Percentiles rank a stretch among this genome's conserved stretches.
Conservation (phyloP, 2,888 invertebrate genomes). For the Lycaena phlaeas region DNA sequence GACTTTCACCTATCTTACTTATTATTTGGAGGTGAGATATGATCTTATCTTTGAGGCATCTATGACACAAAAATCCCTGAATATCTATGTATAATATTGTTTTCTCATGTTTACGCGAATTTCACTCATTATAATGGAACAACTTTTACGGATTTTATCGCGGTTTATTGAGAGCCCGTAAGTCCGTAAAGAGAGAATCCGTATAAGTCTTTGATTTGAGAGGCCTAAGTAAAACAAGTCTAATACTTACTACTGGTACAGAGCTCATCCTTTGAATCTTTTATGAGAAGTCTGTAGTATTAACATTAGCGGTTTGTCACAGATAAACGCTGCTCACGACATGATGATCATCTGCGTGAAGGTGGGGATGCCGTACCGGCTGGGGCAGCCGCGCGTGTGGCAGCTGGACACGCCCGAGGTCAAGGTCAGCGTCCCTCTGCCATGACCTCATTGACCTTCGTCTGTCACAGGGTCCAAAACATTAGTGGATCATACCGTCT, state of each 20-base stretch:
- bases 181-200: too few species aligned
- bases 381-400: constrained; percentile 39
- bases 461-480: too few species aligned
- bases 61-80: not conserved
- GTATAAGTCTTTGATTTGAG: too few species aligned
- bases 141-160: too few species aligned
- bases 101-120: too few species aligned
- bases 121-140: too few species aligned
- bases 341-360: constrained; percentile 44
- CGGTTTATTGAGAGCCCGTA: too few species aligned
- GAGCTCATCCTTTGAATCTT: not conserved
- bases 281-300: not conserved
- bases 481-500: not conserved
- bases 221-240: too few species aligned
- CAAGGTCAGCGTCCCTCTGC: constrained; percentile 27
- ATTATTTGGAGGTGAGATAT: constrained; percentile 43
- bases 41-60: not conserved
- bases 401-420: constrained; percentile 36
- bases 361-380: constrained; percentile 45
- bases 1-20: constrained; percentile 29
- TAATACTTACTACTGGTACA: too few species aligned
- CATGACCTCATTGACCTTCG: not conserved
- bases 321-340: constrained; percentile 23
- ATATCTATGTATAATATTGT: constrained; percentile 5
- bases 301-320: not conserved